Conservation (phyloP, 2,888 invertebrate species). For the Aplocera efformata region DNA sequence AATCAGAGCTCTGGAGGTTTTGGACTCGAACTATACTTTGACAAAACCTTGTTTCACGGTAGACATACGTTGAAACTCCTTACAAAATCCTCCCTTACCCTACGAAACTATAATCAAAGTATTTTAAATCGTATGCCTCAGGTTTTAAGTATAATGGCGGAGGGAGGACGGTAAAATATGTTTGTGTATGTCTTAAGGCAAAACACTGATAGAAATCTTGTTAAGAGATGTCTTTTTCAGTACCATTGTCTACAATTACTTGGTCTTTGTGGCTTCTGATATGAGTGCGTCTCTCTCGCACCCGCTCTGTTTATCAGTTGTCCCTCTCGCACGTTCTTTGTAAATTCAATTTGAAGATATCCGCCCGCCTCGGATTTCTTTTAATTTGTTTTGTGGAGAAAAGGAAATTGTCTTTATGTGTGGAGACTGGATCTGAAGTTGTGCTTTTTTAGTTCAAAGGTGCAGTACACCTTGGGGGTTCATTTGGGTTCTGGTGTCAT, state of each 20-base stretch:
- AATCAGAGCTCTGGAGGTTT: constrained; percentile 34
- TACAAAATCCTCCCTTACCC: constrained; percentile 34
- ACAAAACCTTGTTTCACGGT: constrained; percentile 75
- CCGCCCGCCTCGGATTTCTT: constrained; percentile 52
- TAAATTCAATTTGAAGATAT: constrained; percentile 68
- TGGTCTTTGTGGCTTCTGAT: constrained; percentile 62
- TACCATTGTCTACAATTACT: constrained; percentile 78
- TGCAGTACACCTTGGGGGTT: no score
- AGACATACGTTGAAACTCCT: constrained; percentile 69
- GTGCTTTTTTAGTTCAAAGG: background rate
- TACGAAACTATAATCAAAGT: background rate
- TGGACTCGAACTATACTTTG: constrained; percentile 67
- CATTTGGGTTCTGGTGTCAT: no score
- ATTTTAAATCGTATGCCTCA: constrained; percentile 19
- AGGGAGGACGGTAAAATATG: constrained; percentile 19
- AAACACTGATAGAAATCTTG: constrained; percentile 77
- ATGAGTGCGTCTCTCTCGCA: constrained; percentile 42
- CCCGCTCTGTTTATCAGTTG: constrained; percentile 21
- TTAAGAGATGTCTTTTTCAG: constrained; percentile 79
- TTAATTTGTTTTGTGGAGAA: constrained; percentile 36
- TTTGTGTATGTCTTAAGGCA: constrained; percentile 58
- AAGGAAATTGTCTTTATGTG: constrained; percentile 25
- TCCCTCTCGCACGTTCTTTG: constrained; percentile 49
- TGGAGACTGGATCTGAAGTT: background rate
- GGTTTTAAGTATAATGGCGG: constrained; percentile 17